Base-by-base conservation (phyloP, 2,113 vertebrate genomes). In the Strix aluco region DNA sequence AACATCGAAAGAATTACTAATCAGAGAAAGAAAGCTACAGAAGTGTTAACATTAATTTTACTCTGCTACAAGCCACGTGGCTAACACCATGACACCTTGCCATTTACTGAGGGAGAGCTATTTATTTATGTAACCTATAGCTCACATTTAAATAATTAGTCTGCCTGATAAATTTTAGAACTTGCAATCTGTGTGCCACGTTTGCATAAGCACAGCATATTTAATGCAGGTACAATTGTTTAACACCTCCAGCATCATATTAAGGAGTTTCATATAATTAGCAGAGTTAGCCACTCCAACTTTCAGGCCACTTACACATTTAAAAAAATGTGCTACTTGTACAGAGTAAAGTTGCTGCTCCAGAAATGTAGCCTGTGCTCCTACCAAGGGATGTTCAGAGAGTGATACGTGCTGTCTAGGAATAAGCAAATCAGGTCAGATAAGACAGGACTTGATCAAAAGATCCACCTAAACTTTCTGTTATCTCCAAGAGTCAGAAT, bases 101-200 rank as follows among this genome's bases (percentile, higher is more conserved):
- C 69, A 62, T 96, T 97, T 97, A 95, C 55, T 89, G 94, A 96
- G 89, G 67, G 93, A 69, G 67, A 97, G 95, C 91, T 97, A 96
- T 98, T 98, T 97, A 96, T 97, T 96, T 97, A 92, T 95, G 92
- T 87, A 96, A 97, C 96, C 96, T 96, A 91, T 84, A 92, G 81
- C 94, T 98, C 91, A 90, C 93, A 92, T 97, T 97, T 97, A 96
- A 95, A 96, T 98, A 98, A 98, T 98, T 96, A 98, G 95, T 88
- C 93, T 95, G 86, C 94, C 91, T 86, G 67, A 79, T 95, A 92
- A 94, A 93, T 96, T 95, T 97, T 85, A 94, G 81, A 96, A 96
- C 80, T 90, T 96, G 86, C 81, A 93, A 92, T 95, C 87, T 96
- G 62, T 63, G 86, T 79, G 52, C 92, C 90, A 69, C 54, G 21